Evolutionary conservation across 2,797 vertebrate genomes (phyloP).

Genomic region (Chromis chromis): DNA sequence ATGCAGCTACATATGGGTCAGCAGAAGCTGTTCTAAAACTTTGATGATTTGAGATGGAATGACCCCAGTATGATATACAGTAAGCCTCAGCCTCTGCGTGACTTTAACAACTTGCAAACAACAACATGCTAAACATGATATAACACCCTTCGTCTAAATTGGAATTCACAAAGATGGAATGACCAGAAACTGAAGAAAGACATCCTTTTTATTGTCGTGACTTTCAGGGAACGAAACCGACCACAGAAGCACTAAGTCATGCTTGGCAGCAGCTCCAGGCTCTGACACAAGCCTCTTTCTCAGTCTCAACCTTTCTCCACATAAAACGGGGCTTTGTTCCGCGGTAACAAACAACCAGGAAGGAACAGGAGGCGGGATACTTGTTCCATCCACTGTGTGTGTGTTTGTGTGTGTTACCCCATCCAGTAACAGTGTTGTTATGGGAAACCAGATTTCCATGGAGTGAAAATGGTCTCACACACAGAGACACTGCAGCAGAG

Average conservation of each 20-base stretch:
- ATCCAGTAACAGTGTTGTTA: constrained; percentile 72
- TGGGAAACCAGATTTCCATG: constrained; percentile 69
- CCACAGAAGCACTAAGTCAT: constrained; percentile 67
- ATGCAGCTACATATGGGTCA: too few species aligned
- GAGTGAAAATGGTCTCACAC: constrained; percentile 50
- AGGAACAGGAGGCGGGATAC: constrained; percentile 73
- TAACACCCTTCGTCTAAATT: neutral
- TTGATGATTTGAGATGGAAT: too few species aligned
- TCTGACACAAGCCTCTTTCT: constrained; percentile 74
- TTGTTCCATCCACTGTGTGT: constrained; percentile 56
- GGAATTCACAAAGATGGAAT: constrained; percentile 1
- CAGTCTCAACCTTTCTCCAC: constrained; percentile 66
- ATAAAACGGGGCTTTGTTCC: constrained; percentile 77
- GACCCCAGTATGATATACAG: neutral
- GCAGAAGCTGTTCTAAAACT: too few species aligned
- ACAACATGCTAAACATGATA: neutral
- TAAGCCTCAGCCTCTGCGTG: neutral
- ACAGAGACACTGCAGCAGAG: constrained; percentile 16
- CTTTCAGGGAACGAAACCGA: constrained; percentile 56
- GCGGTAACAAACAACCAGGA: constrained; percentile 76
- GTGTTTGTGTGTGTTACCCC: constrained; percentile 48
- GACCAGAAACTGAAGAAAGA: constrained; percentile 26
- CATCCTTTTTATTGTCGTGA: constrained; percentile 34
- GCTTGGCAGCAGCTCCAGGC: constrained; percentile 63
- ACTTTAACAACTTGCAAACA: neutral